Evolutionary conservation across 2,888 invertebrate species (phyloP), one percentile per base, ranked within the genome.

Genomic region (Cantharis rustica): DNA sequence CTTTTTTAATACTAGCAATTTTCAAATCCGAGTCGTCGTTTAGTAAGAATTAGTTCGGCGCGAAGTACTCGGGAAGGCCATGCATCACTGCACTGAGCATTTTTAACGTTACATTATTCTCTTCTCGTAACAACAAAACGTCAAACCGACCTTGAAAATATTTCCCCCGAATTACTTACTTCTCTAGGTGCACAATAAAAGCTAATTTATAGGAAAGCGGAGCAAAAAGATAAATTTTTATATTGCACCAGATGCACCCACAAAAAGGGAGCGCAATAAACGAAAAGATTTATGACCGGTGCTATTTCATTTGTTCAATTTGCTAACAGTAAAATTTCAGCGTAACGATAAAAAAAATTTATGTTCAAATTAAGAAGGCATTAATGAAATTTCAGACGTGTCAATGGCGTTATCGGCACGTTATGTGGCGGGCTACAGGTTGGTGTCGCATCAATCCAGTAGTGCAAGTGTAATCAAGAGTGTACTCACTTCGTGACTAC

Each of bases 271-370:
- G 47, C 5, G 47, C 77, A 74, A 71, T 69, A 72, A 77, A 75
- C 69, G 66, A 20, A 31, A 75, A 80, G 78, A 78, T 82, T 81
- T 81, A 80, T 81, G 63, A 75, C 69, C 79, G 47, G 47, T 47
- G n/a, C 47, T 47, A 47, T 47, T 47, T 47, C 47, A 69, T 76
- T 76, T 69, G 69, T 64, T 72, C 76, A 76, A 76, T 76, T 76
- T 73, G 76, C 70, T 76, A 72, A 47, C 47, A 47, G 47, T 47
- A 47, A 47, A 47, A 47, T 47, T 47, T 47, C 47, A n/a, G 47
- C 47, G 47, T n/a, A n/a, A n/a, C 47, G 47, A 47, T 47, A 47
- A 47, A 47, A 47, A 31, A 47, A 47, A 47, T 47, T 47, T 23
- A 66, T 66, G 17, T 66, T 17, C 17, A 66, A 66, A 16, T 66